Base-by-base conservation (phyloP, 2,888 invertebrate genomes). In the Frankliniella fusca region DNA sequence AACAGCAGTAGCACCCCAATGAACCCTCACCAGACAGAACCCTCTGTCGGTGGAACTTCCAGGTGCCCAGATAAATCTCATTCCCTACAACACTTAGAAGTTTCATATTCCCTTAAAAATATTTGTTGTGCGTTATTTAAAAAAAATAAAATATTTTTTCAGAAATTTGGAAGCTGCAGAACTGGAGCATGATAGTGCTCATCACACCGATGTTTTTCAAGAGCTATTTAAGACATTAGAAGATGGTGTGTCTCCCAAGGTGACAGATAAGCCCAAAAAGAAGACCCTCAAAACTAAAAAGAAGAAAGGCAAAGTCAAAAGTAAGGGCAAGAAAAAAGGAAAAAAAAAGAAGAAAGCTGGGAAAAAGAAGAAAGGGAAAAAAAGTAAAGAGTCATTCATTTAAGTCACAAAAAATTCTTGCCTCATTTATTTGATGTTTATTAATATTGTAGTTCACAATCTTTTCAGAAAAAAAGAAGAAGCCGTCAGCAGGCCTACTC, bases 401-500 rank as follows among this genome's bases (percentile, higher is more conserved):
- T 70, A 70, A 50, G 1, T 54, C 8, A 54, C 18, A 54, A 54
- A 54, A 54, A 12, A 54, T 54, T 54, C 38, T 54, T 54, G 18
- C 8, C 18, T 5, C 18, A 54, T 54, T 54, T 54, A 38, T 54
- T 2, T 7, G 3, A 54, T 9, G 54, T 7, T 5, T 54, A 15
- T 54, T 54, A 18, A 18, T 79, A 12, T 5, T 38, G 48, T 79
- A 8, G 9, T 80, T 3, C 1, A n/a, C 1, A 23, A 23, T 27
- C 23, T 23, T 48, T 49, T 23, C 27, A 76, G 27, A 28, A 38
- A 79, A 82, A 80, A 82, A 82, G 70, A 48, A 82, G 81, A 76
- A 65, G 48, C 23, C 20, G 38, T n/a, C 20, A 48, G 70, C 12
- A 9, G 70, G 70, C 9, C 23, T 27, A 27, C 23, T 23, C 27